Conservation (phyloP, 2,797 vertebrate genomes). For the Anolis apletophallus region DNA sequence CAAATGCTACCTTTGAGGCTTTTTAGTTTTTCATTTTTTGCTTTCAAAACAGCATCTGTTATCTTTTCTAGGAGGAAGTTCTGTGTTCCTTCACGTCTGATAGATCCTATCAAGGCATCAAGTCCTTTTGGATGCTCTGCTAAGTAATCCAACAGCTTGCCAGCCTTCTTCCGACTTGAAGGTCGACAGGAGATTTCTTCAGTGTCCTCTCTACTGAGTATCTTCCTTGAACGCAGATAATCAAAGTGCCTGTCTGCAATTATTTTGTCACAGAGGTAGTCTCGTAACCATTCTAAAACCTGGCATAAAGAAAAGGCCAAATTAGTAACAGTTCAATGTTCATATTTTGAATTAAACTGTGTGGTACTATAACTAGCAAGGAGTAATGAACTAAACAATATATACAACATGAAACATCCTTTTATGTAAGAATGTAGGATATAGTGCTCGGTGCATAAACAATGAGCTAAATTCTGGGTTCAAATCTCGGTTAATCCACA, state of each 20-base stretch:
- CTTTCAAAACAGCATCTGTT: conserved; percentile 92
- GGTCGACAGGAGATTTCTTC: conserved; percentile 92
- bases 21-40: conserved; percentile 91
- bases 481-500: not conserved
- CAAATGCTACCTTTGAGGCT: conserved; percentile 84
- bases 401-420: not conserved
- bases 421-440: not conserved
- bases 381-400: not conserved
- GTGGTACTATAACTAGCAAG: not conserved
- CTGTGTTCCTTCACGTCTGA: conserved; percentile 87
- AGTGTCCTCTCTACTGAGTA: conserved; percentile 92
- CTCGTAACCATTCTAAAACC: conserved; percentile 90
- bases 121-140: conserved; percentile 93
- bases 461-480: not conserved
- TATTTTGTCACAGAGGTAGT: conserved; percentile 93
- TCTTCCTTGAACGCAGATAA: conserved; percentile 91
- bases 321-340: conserved; percentile 20
- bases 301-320: conserved; percentile 66
- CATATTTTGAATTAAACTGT: not conserved
- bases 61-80: conserved; percentile 94
- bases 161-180: conserved; percentile 89
- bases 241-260: conserved; percentile 94
- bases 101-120: conserved; percentile 91
- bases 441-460: not conserved
- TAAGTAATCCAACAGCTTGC: conserved; percentile 90